Conservation (phyloP, 2,113 vertebrate genomes). For the Hippocampus abdominalis region DNA sequence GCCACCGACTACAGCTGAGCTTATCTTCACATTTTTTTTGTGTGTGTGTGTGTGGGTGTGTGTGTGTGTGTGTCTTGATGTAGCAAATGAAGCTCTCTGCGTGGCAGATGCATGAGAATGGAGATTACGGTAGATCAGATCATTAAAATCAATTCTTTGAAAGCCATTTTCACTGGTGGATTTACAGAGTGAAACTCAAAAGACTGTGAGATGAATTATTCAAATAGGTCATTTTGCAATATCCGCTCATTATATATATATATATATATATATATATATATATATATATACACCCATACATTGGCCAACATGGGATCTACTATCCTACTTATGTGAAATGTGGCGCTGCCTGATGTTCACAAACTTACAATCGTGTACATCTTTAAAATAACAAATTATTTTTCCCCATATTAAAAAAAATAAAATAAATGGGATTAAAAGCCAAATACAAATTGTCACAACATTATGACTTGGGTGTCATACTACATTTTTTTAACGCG, state of each 20-base stretch:
- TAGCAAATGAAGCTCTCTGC: conserved; percentile 8
- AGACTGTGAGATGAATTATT: conserved; percentile 64
- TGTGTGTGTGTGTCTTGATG: background rate
- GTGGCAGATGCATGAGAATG: background rate
- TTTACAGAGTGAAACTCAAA: conserved; percentile 43
- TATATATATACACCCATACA: no score
- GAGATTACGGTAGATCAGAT: conserved; percentile 3
- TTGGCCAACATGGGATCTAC: no score
- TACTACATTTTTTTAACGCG: no score
- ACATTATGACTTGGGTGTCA: no score
- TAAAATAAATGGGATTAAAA: no score
- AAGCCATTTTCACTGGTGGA: conserved; percentile 36
- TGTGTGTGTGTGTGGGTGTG: background rate
- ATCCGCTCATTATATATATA: conserved; percentile 44
- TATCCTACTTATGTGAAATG: no score
- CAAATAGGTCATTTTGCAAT: conserved; percentile 55
- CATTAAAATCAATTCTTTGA: conserved; percentile 10
- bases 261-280: no score
- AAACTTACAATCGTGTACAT: no score
- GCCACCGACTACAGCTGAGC: conserved; percentile 46
- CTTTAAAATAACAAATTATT: no score
- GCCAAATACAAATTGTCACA: no score
- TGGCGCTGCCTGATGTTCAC: no score
- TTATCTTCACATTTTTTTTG: conserved; percentile 9
- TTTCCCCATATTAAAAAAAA: no score